Conservation (phyloP, 2,113 vertebrate genomes). For the Phrynosoma platyrhinos region DNA sequence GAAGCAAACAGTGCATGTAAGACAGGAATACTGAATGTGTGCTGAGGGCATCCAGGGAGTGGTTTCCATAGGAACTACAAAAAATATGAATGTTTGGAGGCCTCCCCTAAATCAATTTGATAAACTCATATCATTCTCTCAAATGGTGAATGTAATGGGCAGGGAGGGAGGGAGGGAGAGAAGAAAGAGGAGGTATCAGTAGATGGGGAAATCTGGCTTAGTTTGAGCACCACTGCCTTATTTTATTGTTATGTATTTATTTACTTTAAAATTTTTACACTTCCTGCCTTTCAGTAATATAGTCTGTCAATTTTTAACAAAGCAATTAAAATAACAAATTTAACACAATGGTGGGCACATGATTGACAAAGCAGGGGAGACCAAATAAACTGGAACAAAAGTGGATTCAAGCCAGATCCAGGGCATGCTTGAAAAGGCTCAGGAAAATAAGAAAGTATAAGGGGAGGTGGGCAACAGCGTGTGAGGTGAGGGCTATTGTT, state of each 20-base stretch:
- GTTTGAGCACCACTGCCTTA: background rate
- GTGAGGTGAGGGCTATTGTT: too few relatives aligned
- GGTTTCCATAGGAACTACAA: constrained; percentile 72
- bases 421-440: background rate
- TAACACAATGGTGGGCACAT: background rate
- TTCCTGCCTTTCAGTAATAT: background rate
- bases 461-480: background rate
- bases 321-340: background rate
- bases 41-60: constrained; percentile 60
- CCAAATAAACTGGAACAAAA: background rate
- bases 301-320: background rate
- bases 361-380: background rate
- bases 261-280: background rate
- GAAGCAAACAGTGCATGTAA: constrained; percentile 43
- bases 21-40: constrained; percentile 68
- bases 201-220: background rate
- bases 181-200: too few relatives aligned
- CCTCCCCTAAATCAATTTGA: constrained; percentile 60
- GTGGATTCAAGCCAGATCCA: background rate
- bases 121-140: constrained; percentile 64
- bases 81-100: constrained; percentile 51
- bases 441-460: background rate
- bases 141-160: constrained; percentile 58
- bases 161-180: background rate
- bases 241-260: background rate